phyloP scores from a whole-genome alignment of 2,113 vertebrate species.

The Scophthalmus maximus region DNA sequence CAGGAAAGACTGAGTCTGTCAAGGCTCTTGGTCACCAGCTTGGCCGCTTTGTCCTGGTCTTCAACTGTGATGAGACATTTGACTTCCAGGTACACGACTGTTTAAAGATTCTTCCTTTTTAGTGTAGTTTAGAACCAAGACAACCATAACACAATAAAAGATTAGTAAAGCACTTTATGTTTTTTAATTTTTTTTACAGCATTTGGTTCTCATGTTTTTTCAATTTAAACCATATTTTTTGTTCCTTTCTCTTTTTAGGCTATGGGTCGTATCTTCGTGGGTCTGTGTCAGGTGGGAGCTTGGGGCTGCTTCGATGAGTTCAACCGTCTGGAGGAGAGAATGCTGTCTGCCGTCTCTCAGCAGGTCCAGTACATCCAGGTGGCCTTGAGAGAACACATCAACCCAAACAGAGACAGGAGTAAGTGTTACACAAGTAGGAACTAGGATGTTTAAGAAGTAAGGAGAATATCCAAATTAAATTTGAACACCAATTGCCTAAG shows the following conservation, averaged over 20 bases:
- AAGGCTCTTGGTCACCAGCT: conserved; percentile 98
- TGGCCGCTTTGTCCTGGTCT: conserved; percentile 96
- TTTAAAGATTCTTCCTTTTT: background rate
- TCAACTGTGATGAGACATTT: conserved; percentile 99
- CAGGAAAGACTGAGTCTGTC: conserved; percentile 98
- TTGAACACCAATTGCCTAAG: too few species aligned
- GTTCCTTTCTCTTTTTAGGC: conserved; percentile 79
- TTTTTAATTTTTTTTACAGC: background rate
- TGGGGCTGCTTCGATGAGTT: conserved; percentile 99
- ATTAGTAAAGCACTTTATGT: too few species aligned
- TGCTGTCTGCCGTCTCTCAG: conserved; percentile 98
- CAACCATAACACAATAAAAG: too few species aligned
- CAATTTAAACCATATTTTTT: background rate
- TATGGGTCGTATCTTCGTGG: conserved; percentile 99
- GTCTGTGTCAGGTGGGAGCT: conserved; percentile 96
- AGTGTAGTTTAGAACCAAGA: background rate
- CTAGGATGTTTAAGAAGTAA: background rate
- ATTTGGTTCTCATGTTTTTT: background rate
- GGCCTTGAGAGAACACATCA: conserved; percentile 94
- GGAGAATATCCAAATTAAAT: background rate
- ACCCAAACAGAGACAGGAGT: conserved; percentile 93
- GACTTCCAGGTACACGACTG: conserved; percentile 93
- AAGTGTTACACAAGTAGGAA: conserved; percentile 61
- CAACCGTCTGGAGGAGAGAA: conserved; percentile 97
- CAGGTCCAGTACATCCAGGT: conserved; percentile 99